A percentile compares a stretch with the other conserved stretches of the same genome.
Conservation (phyloP, 1,140 invertebrate species). For the Euwallacea fornicatus region DNA sequence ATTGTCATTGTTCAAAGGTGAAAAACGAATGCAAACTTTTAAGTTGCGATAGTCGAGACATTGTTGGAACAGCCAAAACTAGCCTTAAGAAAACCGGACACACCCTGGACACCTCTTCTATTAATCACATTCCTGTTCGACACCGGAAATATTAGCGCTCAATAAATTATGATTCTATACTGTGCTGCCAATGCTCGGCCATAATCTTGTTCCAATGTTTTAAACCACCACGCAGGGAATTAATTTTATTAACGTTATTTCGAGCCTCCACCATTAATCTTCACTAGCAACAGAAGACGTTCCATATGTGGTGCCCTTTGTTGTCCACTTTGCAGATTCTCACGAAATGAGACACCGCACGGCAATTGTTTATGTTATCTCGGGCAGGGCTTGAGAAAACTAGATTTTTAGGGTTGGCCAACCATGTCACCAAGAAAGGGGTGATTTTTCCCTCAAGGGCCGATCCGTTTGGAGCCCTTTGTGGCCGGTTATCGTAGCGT, state of each 20-base stretch:
- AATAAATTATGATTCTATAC: conserved; percentile 12
- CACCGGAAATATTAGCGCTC: conserved; percentile 9
- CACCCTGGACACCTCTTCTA: background rate
- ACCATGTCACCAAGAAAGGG: conserved; percentile 12
- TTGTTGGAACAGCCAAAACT: too few relatives aligned
- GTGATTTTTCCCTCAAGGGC: conserved; percentile 9
- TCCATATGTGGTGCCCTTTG: background rate
- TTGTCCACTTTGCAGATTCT: background rate
- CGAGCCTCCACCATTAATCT: background rate
- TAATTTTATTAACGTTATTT: conserved; percentile 15
- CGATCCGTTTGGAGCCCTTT: background rate
- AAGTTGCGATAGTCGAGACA: too few relatives aligned
- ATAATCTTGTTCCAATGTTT: conserved; percentile 4
- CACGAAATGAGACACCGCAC: background rate
- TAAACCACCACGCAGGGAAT: conserved; percentile 12
- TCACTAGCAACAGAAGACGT: background rate
- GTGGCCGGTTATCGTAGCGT: conserved; percentile 7
- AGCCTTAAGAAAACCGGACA: too few relatives aligned
- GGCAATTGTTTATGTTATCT: background rate
- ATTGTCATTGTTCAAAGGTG: too few relatives aligned
- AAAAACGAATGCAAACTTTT: too few relatives aligned
- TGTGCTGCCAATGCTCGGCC: conserved; percentile 6
- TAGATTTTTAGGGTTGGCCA: conserved; percentile 11
- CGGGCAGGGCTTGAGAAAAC: background rate
- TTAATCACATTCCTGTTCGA: background rate